Evolutionary conservation across 64 coral and sea anemone species (phyloP), one percentile per base, ranked within the genome.

Genomic region (Orbicella faveolata): DNA sequence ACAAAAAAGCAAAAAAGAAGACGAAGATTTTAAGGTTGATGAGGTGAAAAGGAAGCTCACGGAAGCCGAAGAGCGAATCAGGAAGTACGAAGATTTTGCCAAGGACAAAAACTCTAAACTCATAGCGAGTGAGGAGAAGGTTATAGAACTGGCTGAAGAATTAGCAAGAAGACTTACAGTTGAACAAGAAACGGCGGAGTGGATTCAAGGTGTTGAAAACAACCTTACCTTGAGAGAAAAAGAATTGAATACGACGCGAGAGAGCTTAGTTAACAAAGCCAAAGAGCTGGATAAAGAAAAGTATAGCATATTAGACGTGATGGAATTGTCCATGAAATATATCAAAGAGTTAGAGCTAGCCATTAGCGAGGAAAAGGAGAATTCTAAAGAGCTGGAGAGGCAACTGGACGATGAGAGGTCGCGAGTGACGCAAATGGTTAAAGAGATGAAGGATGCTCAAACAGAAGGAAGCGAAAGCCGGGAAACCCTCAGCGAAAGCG

Each of bases 221-320:
- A 96, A 83, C 53, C 83, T 99, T 57, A 61, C 64, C 52, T 83
- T 57, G 64, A 99, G 83, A 26, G 91, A 96, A 36, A 80, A 9
- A 34, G 89, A 94, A 16, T 39, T 96, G 16, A 61, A 83, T 75
- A 77, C 48, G 33, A 88, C 96, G 3, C 92, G 91, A 75, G 88
- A 89, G 33, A 75, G 83, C 34, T 44, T 98, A 10, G 21, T 95
- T 9, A 69, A 26, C 48, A 98, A 95, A 63, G 87, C 93, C 37
- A 73, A 95, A 34, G 88, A 95, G 23, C 88, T 98, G 37, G 96
- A 98, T 39, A 81, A 85, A 21, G 94, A 99, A 76, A 99, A 93
- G 75, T 80, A 76, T 18, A 90, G 84, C 30, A 90, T 99, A 39
- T 70, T 96, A 59, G 97, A 96, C 48, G 81, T 90, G 61, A 89